Evolutionary conservation across 2,888 invertebrate species (phyloP).

Genomic region (Itoplectis maculator): DNA sequence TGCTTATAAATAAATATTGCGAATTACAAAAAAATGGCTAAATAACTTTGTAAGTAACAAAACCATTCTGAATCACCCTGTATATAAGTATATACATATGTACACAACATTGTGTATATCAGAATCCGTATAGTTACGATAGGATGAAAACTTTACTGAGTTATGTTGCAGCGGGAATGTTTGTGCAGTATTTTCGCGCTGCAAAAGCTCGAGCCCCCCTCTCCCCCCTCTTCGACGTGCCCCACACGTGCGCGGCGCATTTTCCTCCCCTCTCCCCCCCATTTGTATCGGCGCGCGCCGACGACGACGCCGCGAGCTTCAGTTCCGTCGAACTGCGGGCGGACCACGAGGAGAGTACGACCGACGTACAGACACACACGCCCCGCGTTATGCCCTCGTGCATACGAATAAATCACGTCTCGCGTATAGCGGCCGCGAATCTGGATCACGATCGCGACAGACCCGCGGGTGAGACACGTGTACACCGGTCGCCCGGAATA

Average conservation of each 20-base stretch:
- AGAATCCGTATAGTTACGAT: neutral
- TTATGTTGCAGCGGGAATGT: conserved; percentile 37
- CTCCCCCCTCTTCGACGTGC: neutral
- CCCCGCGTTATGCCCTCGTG: conserved; percentile 11
- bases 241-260: neutral
- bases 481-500: neutral
- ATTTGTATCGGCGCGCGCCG: neutral
- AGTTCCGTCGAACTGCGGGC: conserved; percentile 8
- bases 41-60: no score
- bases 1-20: no score
- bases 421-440: conserved; percentile 6
- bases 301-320: conserved; percentile 4
- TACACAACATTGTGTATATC: conserved; percentile 1
- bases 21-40: no score
- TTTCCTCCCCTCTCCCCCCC: neutral
- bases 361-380: no score
- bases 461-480: neutral
- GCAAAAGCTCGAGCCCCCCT: neutral
- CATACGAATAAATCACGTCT: conserved; percentile 39
- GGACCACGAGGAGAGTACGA: no score
- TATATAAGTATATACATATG: conserved; percentile 1
- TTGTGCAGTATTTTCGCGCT: conserved; percentile 48
- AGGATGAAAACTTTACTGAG: conserved; percentile 50
- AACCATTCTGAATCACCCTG: no score
- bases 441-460: conserved; percentile 27